Evolutionary conservation across 2,797 vertebrate species (phyloP).

Genomic region (Morelia viridis): DNA sequence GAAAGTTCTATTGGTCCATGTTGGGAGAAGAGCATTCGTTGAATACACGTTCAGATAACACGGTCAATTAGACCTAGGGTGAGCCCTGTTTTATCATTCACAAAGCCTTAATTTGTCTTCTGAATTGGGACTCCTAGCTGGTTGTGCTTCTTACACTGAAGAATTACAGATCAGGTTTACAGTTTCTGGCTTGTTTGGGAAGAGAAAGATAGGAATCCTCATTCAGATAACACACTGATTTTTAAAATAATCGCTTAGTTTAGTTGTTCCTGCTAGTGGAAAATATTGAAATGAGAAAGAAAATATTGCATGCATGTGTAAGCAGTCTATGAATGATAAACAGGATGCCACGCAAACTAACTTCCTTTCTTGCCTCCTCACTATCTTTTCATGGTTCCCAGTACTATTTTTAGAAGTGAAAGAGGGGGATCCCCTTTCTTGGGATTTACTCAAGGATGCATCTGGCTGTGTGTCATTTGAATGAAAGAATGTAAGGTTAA

Average conservation of each 20-base stretch:
- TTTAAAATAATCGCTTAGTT: not conserved
- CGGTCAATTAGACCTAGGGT: not conserved
- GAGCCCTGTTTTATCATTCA: not conserved
- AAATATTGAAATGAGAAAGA: not conserved
- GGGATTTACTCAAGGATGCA: not conserved
- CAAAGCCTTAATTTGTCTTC: not conserved
- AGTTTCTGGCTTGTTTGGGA: not conserved
- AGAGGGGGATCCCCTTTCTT: not conserved
- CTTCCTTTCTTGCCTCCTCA: not conserved
- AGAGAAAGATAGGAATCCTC: not conserved
- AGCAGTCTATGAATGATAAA: not conserved
- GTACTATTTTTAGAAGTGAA: not conserved
- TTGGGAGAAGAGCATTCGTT: not conserved
- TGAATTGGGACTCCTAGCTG: not conserved
- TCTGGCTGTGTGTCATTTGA: not conserved
- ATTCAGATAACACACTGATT: not conserved
- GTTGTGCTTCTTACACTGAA: not conserved
- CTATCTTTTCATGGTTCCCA: not conserved
- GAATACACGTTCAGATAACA: not conserved
- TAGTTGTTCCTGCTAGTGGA: not conserved
- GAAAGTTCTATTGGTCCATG: not conserved
- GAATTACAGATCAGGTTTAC: not conserved
- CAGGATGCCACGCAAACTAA: not conserved
- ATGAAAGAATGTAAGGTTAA: not conserved
- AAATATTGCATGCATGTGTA: not conserved